phyloP scores from a whole-genome alignment of 2,797 vertebrate genomes.

The Ambastaia sidthimunki region DNA sequence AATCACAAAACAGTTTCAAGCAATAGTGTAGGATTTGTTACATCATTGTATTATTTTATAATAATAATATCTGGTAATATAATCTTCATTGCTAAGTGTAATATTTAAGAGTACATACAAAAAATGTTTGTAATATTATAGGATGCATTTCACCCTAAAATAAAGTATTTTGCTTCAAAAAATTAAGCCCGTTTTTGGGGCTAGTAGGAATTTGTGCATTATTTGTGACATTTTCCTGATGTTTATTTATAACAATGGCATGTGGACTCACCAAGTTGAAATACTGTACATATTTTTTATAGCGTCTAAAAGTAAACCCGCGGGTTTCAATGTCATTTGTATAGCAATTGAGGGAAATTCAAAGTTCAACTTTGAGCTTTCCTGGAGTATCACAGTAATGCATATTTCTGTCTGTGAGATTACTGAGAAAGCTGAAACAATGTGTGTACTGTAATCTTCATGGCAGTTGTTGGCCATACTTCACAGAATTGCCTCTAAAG shows the following conservation, averaged over 20 bases:
- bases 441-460: slow-evolving; percentile 2
- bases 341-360: background rate
- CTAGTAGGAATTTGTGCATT: too few species aligned
- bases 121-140: too few species aligned
- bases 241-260: too few species aligned
- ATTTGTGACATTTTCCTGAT: too few species aligned
- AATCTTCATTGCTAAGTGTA: too few species aligned
- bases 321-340: background rate
- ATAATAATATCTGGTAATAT: too few species aligned
- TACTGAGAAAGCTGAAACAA: slow-evolving; percentile 4
- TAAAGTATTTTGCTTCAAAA: too few species aligned
- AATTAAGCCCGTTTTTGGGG: too few species aligned
- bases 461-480: slow-evolving; percentile 20
- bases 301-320: background rate
- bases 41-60: too few species aligned
- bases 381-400: background rate
- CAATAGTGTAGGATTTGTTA: background rate
- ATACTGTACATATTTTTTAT: background rate
- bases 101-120: too few species aligned
- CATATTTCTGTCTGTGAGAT: slow-evolving; percentile 9
- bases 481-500: slow-evolving; percentile 29
- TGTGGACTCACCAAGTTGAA: too few species aligned
- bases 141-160: too few species aligned
- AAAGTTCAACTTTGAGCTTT: background rate
- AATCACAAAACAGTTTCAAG: background rate